Conservation (phyloP, 2,888 invertebrate genomes). For the Mimumesa dahlbomi region DNA sequence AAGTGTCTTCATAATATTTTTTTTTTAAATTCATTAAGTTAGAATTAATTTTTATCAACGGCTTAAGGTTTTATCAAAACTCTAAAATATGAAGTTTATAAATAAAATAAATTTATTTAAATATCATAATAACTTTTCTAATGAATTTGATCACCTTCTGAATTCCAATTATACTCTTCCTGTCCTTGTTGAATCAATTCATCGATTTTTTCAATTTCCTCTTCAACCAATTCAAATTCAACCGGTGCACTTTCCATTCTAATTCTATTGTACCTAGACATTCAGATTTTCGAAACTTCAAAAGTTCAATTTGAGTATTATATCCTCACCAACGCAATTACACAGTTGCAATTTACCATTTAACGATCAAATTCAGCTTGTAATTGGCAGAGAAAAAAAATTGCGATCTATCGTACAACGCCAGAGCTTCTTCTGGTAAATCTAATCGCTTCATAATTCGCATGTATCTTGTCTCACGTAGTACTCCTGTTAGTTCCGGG, state of each 20-base stretch:
- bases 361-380: conserved; percentile 75
- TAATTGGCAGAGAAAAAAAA: conserved; percentile 82
- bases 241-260: conserved; percentile 87
- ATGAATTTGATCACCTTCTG: conserved; percentile 83
- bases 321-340: too few relatives aligned
- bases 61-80: neutral
- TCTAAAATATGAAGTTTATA: too few relatives aligned
- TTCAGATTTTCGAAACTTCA: too few relatives aligned
- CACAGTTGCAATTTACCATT: conserved; percentile 65
- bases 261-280: conserved; percentile 89
- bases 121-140: neutral
- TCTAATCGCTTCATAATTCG: conserved; percentile 85
- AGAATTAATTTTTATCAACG: too few relatives aligned
- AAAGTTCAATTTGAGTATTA: too few relatives aligned
- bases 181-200: conserved; percentile 86
- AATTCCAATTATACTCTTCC: conserved; percentile 89
- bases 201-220: conserved; percentile 90
- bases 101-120: too few relatives aligned
- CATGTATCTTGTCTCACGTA: conserved; percentile 92
- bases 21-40: too few relatives aligned
- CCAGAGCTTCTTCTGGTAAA: conserved; percentile 84
- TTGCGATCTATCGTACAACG: conserved; percentile 86
- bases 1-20: too few relatives aligned
- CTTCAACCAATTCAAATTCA: conserved; percentile 89
- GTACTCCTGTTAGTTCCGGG: conserved; percentile 85